Evolutionary conservation across 2,113 vertebrate species (phyloP), one percentile per base, ranked within the genome.

Genomic region (Scytalopus superciliaris): DNA sequence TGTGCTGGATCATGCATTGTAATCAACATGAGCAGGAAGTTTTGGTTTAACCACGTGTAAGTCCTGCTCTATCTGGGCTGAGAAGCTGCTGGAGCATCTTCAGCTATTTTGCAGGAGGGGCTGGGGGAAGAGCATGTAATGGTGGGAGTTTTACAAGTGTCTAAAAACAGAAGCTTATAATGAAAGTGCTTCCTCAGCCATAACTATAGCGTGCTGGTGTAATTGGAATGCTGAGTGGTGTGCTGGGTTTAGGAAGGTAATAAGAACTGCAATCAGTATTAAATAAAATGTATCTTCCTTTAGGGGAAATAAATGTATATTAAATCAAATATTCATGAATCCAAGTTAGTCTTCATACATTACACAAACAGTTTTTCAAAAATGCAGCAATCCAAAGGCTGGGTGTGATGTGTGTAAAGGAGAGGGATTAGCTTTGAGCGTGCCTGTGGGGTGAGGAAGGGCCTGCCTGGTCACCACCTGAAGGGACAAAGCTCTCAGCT

Each of bases 261-360:
- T 97, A 97, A 97, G 97, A 96, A 94, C 93, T 80, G 95, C 96
- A 96, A 97, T 96, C 97, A 96, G 96, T 96, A 97, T 97, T 97
- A 97, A 97, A 97, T 97, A 97, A 97, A 97, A 97, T 95, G 96
- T 96, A 95, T 97, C 96, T 96, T 96, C 95, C 93, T 95, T 95
- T 96, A 96, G 93, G 94, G 93, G 93, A 84, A 94, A 97, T 96
- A 93, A 96, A 97, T 84, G 90, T 94, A 96, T 97, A 97, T 96
- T 97, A 96, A 97, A 97, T 97, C 97, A 97, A 96, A 96, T 96
- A 95, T 97, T 96, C 92, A 95, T 94, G 93, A 96, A 96, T 94
- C 69, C 63, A 66, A 84, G 91, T 95, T 93, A 81, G 90, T 96
- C 90, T 90, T 96, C 90, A 83, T 89, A 91, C 90, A 70, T 96